A percentile compares a stretch with the other conserved stretches of the same genome.
Conservation (phyloP, 2,888 invertebrate species). For the Cephus runcator region DNA sequence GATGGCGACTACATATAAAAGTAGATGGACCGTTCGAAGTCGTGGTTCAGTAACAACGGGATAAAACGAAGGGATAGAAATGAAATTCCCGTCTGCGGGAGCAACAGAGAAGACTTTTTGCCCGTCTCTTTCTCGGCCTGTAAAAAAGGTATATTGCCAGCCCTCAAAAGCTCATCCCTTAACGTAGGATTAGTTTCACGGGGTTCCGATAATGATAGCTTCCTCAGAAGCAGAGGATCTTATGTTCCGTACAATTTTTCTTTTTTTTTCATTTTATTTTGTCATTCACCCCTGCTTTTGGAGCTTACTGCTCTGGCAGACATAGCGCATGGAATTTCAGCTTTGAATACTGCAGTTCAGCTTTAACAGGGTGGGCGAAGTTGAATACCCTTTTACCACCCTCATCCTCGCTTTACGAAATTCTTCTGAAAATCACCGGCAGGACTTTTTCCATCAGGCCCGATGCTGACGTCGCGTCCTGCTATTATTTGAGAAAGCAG, state of each 20-base stretch:
- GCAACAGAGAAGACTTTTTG: not conserved
- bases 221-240: not conserved
- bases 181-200: not conserved
- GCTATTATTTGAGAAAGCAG: not conserved
- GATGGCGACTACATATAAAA: not conserved
- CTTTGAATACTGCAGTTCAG: not conserved
- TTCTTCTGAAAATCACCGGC: not conserved
- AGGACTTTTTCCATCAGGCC: not conserved
- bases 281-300: not conserved
- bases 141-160: not conserved
- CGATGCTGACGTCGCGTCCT: not conserved
- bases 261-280: not conserved
- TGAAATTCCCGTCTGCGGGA: not conserved
- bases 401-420: not conserved
- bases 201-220: not conserved
- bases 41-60: not conserved
- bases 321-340: not conserved
- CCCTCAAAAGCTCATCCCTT: not conserved
- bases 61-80: not conserved
- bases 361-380: not conserved
- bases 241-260: not conserved
- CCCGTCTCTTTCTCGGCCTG: not conserved
- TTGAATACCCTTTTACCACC: not conserved
- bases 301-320: not conserved
- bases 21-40: not conserved